phyloP scores from a whole-genome alignment of 2,888 invertebrate species.

The Venusia cambrica region DNA sequence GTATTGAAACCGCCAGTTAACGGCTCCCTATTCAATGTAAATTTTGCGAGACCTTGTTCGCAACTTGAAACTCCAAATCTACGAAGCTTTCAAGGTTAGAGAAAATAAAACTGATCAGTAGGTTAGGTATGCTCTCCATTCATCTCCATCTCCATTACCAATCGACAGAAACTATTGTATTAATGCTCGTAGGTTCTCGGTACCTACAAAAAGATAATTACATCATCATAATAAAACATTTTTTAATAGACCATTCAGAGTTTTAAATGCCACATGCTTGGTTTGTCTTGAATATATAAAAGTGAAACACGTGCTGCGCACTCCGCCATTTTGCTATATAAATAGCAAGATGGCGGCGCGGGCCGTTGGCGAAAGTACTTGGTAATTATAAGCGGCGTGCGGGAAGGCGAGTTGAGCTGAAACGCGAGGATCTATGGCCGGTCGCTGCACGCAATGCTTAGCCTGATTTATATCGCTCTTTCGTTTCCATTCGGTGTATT shows the following conservation, averaged over 20 bases:
- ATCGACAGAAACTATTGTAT: no score
- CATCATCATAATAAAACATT: slow-evolving; percentile 6
- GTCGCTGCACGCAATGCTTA: slow-evolving; percentile 72
- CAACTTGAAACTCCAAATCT: slow-evolving; percentile 41
- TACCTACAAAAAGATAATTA: slow-evolving; percentile 20
- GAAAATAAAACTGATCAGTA: no score
- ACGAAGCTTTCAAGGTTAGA: no score
- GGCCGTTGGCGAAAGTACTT: slow-evolving; percentile 75
- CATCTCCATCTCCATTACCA: no score
- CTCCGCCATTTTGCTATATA: slow-evolving; percentile 77
- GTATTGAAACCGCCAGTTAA: slow-evolving; percentile 55
- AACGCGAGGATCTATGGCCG: slow-evolving; percentile 72
- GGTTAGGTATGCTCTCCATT: no score
- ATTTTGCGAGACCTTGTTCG: slow-evolving; percentile 59
- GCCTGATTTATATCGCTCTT: slow-evolving; percentile 77
- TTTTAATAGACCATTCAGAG: slow-evolving; percentile 30
- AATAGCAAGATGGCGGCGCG: slow-evolving; percentile 74
- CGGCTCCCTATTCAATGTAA: slow-evolving; percentile 73
- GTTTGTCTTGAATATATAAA: slow-evolving; percentile 55
- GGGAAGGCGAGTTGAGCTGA: slow-evolving; percentile 65
- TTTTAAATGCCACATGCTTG: slow-evolving; percentile 41
- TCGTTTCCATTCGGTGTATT: slow-evolving; percentile 72
- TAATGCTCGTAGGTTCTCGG: slow-evolving; percentile 25
- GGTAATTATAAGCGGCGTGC: slow-evolving; percentile 71
- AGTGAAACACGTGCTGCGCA: slow-evolving; percentile 64